Base-by-base conservation (phyloP, 2,797 vertebrate species). In the Pyrrhura leucotis region DNA sequence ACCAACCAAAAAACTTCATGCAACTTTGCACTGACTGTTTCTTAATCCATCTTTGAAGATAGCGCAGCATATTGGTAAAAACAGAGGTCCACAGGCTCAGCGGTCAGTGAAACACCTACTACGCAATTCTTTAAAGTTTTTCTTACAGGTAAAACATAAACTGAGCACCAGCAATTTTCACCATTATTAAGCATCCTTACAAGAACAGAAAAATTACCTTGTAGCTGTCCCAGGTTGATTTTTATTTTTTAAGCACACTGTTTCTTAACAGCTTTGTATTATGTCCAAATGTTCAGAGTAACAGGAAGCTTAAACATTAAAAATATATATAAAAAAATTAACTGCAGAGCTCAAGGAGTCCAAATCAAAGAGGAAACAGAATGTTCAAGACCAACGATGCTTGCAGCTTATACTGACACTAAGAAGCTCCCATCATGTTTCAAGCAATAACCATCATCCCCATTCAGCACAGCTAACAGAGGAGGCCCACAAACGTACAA, bases 361-460 rank as follows among this genome's bases (percentile, higher is more conserved):
- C 20, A n/a, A 85, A 37, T 11, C 51, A 29, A 53, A 53, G 14
- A 68, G 21, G 28, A 66, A 53, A 72, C 15, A 15, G 4, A 44
- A 50, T 2, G 26, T 50, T 66, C 45, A 63, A 73, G 54, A 40
- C 9, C 35, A 53, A 19, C 0, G 2, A 20, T 6, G 9, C 26
- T 23, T 31, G 37, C 35, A 93, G 45, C 25, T 65, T 67, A 40
- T 18, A 56, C 2, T 4, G 45, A 33, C 35, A 65, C 12, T 63
- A 81, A 2, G 0, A 28, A 10, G 17, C 6, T 75, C 37, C 37
- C 73, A 90, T 19, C 33, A 33, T 0, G 0, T n/a, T 58, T 67
- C 82, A 63, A 61, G 35, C 45, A 62, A 28, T 8, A 56, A 56
- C 22, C 56, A 81, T 13, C 2, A 0, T 16, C 33, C 17, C 20